Conservation (phyloP, 2,797 vertebrate genomes). For the Pampus argenteus region DNA sequence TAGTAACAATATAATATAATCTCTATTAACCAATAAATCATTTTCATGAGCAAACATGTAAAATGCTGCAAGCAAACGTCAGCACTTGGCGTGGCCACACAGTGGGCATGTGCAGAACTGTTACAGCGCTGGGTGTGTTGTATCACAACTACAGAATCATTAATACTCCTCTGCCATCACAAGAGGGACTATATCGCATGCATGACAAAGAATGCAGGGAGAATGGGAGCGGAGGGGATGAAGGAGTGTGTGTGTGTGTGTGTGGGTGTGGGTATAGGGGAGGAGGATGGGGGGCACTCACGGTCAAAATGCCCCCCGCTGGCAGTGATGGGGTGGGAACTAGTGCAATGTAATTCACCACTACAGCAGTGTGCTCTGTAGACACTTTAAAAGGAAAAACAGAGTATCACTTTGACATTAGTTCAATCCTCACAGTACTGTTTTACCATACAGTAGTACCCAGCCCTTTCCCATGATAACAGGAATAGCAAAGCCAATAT, state of each 20-base stretch:
- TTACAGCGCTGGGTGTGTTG: slow-evolving; percentile 94
- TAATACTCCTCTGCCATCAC: slow-evolving; percentile 90
- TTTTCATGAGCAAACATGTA: slow-evolving; percentile 90
- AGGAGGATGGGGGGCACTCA: slow-evolving; percentile 6
- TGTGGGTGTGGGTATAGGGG: not conserved
- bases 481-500: slow-evolving; percentile 68
- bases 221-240: slow-evolving; percentile 6
- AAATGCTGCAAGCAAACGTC: slow-evolving; percentile 95
- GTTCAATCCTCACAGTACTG: slow-evolving; percentile 68
- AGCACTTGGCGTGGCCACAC: slow-evolving; percentile 95
- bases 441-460: slow-evolving; percentile 59
- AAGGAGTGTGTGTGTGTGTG: not conserved
- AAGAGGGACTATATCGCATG: slow-evolving; percentile 91
- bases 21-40: slow-evolving; percentile 78
- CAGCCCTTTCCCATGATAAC: slow-evolving; percentile 62
- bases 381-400: slow-evolving; percentile 54
- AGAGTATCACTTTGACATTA: slow-evolving; percentile 61
- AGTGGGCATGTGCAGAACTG: slow-evolving; percentile 96
- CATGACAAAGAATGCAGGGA: slow-evolving; percentile 85
- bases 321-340: slow-evolving; percentile 78
- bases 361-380: slow-evolving; percentile 58
- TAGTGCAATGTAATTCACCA: slow-evolving; percentile 81
- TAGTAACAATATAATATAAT: slow-evolving; percentile 83
- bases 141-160: slow-evolving; percentile 99
- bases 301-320: slow-evolving; percentile 44